Base-by-base conservation (phyloP, 2,113 vertebrate species). In the Aegotheles bennettii region DNA sequence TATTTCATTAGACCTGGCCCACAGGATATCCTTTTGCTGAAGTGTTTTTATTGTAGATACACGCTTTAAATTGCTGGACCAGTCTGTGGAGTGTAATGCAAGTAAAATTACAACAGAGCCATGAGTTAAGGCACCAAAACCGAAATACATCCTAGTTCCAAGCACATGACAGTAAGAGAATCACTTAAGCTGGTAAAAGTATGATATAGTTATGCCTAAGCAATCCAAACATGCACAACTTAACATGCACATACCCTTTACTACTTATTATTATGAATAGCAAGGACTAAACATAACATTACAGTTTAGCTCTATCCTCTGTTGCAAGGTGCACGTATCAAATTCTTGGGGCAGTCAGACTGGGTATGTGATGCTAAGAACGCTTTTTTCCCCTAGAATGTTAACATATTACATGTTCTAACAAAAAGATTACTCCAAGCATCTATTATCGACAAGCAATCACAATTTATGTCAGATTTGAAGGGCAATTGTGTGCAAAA, bases 41-140 rank as follows among this genome's bases (percentile, higher is more conserved):
- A 31, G n/a, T 12, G 59, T 38, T 95, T 89, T 63, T 65, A 59
- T 13, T 77, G 38, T 18, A 86, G 23, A 73, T 20, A 64, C 5
- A 57, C 18, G 40, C 21, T 90, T 86, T 85, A 65, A 91, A 71
- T 31, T 63, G 51, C 73, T 92, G 51, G 31, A 87, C 64, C n/a
- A 82, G 80, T 35, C 45, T 84, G 33, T 15, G 33, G 29, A 79
- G 68, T 18, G 33, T 57, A 76, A 85, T 5, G 36, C 45, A 76
- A 76, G 45, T 24, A 74, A 23, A 57, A 36, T 42, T 61, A 90
- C 29, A 57, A 57, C 29, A 80, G 54, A 85, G 90, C 47, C 6
- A 1, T 7, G 18, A 65, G 10, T 65, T 65, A 74, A 67, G 59
- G 82, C 54, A 88, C 24, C 19, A 73, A 73, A 73, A 82, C 2